Percentiles rank a stretch among this genome's conserved stretches.
Conservation (phyloP, 2,797 vertebrate species). For the Hapalemur alaotrensis region DNA sequence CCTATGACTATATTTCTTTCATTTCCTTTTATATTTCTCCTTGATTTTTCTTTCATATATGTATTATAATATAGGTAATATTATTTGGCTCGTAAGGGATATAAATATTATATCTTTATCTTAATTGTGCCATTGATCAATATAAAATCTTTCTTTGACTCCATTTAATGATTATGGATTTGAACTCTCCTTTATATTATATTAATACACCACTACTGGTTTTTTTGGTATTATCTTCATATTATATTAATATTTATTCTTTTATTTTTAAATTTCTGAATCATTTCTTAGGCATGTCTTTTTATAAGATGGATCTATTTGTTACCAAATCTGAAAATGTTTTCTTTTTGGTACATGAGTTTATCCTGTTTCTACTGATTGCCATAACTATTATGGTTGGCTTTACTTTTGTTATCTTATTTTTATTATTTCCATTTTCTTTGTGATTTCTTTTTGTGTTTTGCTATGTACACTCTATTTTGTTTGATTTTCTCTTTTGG, state of each 20-base stretch:
- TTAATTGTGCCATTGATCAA: neutral
- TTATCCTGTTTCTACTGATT: neutral
- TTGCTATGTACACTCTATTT: neutral
- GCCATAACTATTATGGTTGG: neutral
- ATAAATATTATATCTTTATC: neutral
- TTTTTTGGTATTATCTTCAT: neutral
- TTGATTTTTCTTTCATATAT: neutral
- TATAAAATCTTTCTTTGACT: neutral
- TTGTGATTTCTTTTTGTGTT: neutral
- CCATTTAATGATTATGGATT: neutral
- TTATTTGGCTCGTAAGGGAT: neutral
- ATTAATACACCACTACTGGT: neutral
- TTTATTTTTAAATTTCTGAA: slow-evolving; percentile 11
- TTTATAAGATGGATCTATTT: slow-evolving; percentile 26
- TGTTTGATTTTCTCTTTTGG: slow-evolving; percentile 30
- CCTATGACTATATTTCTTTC: neutral
- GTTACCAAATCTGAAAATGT: neutral
- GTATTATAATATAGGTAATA: neutral
- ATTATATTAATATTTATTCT: neutral
- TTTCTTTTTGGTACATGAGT: neutral
- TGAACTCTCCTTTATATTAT: neutral
- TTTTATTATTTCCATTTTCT: slow-evolving; percentile 1
- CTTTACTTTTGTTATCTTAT: neutral
- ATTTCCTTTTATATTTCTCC: neutral
- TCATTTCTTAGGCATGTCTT: neutral